phyloP scores from a whole-genome alignment of 2,113 vertebrate genomes.

The Phylloscopus whistleri region DNA sequence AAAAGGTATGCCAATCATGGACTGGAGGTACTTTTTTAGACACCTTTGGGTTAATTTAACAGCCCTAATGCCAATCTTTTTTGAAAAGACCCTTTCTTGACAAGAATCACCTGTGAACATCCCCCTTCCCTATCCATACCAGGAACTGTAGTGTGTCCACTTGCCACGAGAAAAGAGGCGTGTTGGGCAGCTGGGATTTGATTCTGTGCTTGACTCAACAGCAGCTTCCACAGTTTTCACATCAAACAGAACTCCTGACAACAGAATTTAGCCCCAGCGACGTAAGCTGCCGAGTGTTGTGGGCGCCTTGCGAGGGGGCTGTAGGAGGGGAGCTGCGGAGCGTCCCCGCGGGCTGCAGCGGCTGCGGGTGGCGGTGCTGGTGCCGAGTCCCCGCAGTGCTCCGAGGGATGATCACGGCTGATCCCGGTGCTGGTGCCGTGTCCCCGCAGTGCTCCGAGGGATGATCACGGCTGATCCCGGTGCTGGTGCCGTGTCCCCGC shows the following conservation, averaged over 20 bases:
- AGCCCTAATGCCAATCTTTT: background rate
- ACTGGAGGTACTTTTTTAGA: background rate
- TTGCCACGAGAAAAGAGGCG: background rate
- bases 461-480: no score
- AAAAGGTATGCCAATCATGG: background rate
- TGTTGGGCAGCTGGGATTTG: background rate
- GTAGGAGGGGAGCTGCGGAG: background rate
- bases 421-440: no score
- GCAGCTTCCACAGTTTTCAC: background rate
- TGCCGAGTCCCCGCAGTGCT: constrained; percentile 76
- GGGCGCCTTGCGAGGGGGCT: no score
- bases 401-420: constrained; percentile 56
- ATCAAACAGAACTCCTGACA: background rate
- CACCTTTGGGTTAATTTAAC: background rate
- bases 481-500: no score
- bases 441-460: no score
- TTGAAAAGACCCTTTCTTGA: background rate
- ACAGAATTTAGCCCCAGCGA: background rate
- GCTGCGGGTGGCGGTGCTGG: background rate
- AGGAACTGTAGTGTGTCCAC: background rate
- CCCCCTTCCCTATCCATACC: background rate
- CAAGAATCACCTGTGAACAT: background rate
- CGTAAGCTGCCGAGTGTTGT: background rate
- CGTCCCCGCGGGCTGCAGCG: accelerated
- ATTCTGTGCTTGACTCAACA: background rate